These are phyloP conservation scores for Bimastos eiseni DNA, from an alignment of 2,888 invertebrate genomes.

Conservation along the genomic window DNA sequence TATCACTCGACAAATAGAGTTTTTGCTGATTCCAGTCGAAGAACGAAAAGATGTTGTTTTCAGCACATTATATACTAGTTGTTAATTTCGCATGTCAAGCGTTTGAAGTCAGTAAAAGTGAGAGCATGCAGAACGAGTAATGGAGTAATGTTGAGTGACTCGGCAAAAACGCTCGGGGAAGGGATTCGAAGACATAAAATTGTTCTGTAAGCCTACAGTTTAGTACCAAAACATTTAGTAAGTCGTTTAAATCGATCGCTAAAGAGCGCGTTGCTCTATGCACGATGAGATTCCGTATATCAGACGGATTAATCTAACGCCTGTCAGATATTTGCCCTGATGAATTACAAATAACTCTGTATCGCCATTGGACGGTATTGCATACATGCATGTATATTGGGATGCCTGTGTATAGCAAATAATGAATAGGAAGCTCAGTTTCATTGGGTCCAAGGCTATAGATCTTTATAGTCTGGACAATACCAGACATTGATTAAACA, in stretches of 20 bases:
- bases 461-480: too few relatives aligned
- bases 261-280: background rate
- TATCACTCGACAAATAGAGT: too few relatives aligned
- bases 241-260: background rate
- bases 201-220: too few relatives aligned
- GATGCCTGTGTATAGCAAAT: too few relatives aligned
- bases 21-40: too few relatives aligned
- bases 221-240: background rate
- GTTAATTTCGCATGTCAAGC: background rate
- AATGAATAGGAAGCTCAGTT: too few relatives aligned
- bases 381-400: too few relatives aligned
- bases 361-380: background rate
- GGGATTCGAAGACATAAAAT: background rate
- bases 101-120: background rate
- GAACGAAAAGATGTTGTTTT: too few relatives aligned
- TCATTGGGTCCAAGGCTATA: too few relatives aligned
- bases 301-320: background rate
- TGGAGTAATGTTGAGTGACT: background rate
- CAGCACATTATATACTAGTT: too few relatives aligned
- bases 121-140: background rate
- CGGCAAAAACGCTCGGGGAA: background rate
- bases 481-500: too few relatives aligned
- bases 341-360: background rate
- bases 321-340: background rate
- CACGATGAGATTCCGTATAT: background rate